phyloP scores from a whole-genome alignment of 1,140 invertebrate genomes.

The Oppia nitens region DNA sequence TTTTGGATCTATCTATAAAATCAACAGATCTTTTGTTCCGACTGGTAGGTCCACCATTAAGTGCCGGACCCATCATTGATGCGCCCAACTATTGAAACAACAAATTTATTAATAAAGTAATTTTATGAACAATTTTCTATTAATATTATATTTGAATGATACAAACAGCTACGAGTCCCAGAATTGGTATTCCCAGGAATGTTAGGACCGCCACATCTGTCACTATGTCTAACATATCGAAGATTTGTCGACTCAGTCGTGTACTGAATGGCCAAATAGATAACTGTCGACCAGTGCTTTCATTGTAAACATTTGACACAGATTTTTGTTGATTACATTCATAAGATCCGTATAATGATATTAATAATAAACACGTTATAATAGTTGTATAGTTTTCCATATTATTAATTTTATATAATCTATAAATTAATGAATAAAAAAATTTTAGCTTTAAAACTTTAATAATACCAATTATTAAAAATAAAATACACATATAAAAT shows the following conservation, averaged over 20 bases:
- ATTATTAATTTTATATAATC: too few species aligned
- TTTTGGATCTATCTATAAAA: constrained; percentile 5
- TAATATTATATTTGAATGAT: too few species aligned
- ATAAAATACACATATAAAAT: too few species aligned
- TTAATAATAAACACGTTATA: too few species aligned
- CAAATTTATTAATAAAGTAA: neutral
- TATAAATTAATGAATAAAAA: too few species aligned
- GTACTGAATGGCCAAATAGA: constrained; percentile 6
- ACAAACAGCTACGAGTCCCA: constrained; percentile 14
- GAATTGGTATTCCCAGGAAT: constrained; percentile 16
- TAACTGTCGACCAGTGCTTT: neutral
- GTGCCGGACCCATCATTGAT: neutral
- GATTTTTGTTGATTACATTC: too few species aligned
- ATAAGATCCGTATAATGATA: too few species aligned
- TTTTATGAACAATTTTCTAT: too few species aligned
- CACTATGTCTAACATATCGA: constrained; percentile 15
- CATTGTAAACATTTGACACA: too few species aligned
- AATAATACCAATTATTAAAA: too few species aligned
- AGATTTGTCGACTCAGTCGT: constrained; percentile 14
- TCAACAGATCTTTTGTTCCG: neutral
- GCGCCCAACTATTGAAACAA: neutral
- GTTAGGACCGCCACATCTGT: constrained; percentile 16
- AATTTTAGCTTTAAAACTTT: too few species aligned
- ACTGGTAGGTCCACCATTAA: neutral
- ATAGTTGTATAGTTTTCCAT: too few species aligned